Base-by-base conservation (phyloP, 2,888 invertebrate genomes). In the Odontocerum albicorne region DNA sequence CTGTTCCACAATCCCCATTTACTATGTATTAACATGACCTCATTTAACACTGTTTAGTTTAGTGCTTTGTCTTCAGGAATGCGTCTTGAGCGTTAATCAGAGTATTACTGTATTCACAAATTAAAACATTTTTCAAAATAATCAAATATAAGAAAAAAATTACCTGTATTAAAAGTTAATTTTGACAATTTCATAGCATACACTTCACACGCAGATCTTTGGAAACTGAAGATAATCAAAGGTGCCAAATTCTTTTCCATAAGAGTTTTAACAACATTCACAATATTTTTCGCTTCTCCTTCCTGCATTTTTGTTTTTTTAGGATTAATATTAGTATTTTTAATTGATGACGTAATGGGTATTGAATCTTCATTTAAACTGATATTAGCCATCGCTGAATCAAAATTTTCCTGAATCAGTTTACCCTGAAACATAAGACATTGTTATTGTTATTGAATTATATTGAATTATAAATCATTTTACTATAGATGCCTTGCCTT, bases 231-330 rank as follows among this genome's bases (percentile, higher is more conserved):
- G 51, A 97, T 93, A 64, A 99, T 99, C 2, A 97, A 96, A 0
- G 99, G 99, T 0, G 97, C 93, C 71, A 98, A 93, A 70, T 94
- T 94, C 20, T 94, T 80, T 68, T 98, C 96, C 93, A 97, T 96
- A 35, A 99, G 93, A 91, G 98, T 96, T 72, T 96, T 96, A n/a
- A 99, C 91, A 59, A 99, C 93, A 75, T 97, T 97, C 68, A 93
- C 94, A 64, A 96, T 92, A 50, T 81, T 81, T 63, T 84, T 82
- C 16, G 7, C 21, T 19, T 35, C 10, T 6, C 21, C 21, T 4
- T 8, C 7, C 17, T 12, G 19, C n/a, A 44, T 64, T 79, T 15
- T 15, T 15, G 38, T 15, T 8, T 15, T 15, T 40, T 40, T 81
- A 8, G 85, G 77, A 2, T 87, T 87, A 0, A 89, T 91, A 67